Conservation (phyloP, 2,888 invertebrate species). For the Harpalus rufipes region DNA sequence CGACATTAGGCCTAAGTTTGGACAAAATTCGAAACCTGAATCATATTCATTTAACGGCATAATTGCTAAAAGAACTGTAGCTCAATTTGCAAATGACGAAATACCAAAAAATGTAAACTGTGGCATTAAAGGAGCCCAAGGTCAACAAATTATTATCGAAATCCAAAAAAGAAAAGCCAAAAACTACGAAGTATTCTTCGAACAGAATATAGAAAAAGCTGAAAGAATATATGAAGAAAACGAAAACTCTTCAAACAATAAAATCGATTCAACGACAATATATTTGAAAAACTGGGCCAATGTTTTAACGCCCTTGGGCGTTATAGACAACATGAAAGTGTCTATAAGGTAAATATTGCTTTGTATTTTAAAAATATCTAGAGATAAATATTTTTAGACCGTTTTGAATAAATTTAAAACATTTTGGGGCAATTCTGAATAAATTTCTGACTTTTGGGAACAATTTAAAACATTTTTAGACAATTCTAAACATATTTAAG, state of each 20-base stretch:
- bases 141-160: not conserved
- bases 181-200: not conserved
- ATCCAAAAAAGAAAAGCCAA: not conserved
- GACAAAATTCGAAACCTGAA: not conserved
- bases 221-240: not conserved
- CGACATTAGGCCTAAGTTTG: not conserved
- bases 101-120: not conserved
- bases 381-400: too few relatives aligned
- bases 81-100: not conserved
- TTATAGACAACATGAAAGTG: not conserved
- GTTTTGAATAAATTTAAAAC: too few relatives aligned
- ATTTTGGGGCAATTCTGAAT: too few relatives aligned
- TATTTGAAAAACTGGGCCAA: not conserved
- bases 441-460: too few relatives aligned
- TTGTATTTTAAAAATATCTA: too few relatives aligned
- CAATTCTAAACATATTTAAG: too few relatives aligned
- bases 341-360: too few relatives aligned
- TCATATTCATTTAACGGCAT: not conserved
- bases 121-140: not conserved
- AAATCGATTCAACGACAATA: not conserved
- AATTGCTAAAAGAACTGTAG: not conserved
- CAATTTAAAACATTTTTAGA: too few relatives aligned
- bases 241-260: not conserved
- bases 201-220: not conserved
- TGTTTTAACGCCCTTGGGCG: not conserved